phyloP scores from a whole-genome alignment of 2,113 vertebrate species.

The Cygnus buccinator region DNA sequence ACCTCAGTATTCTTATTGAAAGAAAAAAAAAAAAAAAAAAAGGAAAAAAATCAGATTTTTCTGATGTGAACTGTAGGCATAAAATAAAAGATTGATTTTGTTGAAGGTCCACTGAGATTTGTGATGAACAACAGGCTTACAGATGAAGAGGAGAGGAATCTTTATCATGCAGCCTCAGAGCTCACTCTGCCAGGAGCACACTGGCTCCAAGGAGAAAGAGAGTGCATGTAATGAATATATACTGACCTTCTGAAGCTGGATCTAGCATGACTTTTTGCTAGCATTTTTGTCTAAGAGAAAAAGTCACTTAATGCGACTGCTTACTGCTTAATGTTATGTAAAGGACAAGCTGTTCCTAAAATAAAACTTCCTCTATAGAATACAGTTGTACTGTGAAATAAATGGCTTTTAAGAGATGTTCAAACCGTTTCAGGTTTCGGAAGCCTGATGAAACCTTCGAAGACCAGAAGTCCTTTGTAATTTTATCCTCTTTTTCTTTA shows the following conservation, averaged over 20 bases:
- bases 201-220: neutral
- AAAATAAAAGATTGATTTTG: slow-evolving; percentile 35
- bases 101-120: neutral
- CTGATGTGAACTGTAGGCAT: neutral
- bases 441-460: neutral
- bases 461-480: neutral
- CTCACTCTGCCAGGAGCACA: neutral
- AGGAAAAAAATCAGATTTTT: neutral
- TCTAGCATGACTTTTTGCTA: neutral
- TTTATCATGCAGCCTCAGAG: slow-evolving; percentile 28
- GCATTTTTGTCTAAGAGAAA: neutral
- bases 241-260: slow-evolving; percentile 11
- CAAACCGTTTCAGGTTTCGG: neutral
- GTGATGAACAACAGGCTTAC: slow-evolving; percentile 10
- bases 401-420: neutral
- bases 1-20: neutral
- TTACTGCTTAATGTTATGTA: neutral
- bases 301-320: neutral
- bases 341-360: neutral
- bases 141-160: slow-evolving; percentile 26
- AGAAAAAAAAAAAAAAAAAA: neutral
- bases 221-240: neutral
- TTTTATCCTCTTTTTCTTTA: neutral
- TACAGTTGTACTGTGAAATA: neutral
- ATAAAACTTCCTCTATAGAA: neutral